Evolutionary conservation across 2,113 vertebrate genomes (phyloP).

Genomic region (Phrynocephalus versicolor): DNA sequence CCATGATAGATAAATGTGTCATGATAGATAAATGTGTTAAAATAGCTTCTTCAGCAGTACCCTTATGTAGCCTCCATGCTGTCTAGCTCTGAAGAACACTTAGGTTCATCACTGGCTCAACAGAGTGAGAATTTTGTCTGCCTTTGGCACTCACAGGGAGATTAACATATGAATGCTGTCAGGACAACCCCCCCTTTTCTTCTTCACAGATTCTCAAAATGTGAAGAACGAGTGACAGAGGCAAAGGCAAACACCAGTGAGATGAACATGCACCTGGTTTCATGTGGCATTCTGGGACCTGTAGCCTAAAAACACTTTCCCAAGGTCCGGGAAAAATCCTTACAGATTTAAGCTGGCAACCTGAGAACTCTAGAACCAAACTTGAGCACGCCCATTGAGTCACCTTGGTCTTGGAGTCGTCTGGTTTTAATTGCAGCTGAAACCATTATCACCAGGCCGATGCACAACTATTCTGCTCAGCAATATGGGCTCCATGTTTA

Average conservation of each 20-base stretch:
- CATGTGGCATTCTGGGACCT: background rate
- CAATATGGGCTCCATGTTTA: background rate
- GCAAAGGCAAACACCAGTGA: slow-evolving; percentile 7
- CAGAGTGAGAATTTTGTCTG: slow-evolving; percentile 19
- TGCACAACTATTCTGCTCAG: background rate
- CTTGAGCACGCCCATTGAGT: background rate
- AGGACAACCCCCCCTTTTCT: slow-evolving; percentile 26
- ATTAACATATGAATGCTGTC: slow-evolving; percentile 18
- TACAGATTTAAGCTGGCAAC: background rate
- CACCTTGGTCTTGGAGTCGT: background rate
- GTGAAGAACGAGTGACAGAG: slow-evolving; percentile 20
- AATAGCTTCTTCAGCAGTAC: background rate
- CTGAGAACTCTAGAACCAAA: background rate
- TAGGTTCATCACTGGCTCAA: slow-evolving; percentile 19
- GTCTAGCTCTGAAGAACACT: slow-evolving; percentile 30
- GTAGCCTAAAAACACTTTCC: background rate
- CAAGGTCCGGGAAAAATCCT: background rate
- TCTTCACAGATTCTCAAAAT: slow-evolving; percentile 20
- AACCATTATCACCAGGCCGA: background rate
- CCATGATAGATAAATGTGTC: background rate
- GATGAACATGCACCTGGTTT: slow-evolving; percentile 4
- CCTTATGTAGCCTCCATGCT: background rate
- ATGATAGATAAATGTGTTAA: background rate
- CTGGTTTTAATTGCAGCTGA: background rate
- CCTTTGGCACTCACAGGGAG: slow-evolving; percentile 29